Evolutionary conservation across 2,888 invertebrate genomes (phyloP).

Genomic region (Calliphora vomitoria): DNA sequence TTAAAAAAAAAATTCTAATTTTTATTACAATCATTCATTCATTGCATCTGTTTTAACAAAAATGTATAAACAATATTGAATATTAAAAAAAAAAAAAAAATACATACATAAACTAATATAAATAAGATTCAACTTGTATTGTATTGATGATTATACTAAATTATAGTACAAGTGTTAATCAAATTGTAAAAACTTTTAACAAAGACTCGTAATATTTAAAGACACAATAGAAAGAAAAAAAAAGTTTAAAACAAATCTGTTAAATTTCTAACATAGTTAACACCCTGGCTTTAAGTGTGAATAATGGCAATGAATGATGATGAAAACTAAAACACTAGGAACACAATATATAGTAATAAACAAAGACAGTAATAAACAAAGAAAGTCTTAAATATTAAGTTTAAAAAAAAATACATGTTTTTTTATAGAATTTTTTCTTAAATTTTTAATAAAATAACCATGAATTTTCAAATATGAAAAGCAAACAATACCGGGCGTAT

Average conservation of each 20-base stretch:
- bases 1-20: neutral
- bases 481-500: neutral
- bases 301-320: neutral
- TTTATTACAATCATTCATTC: neutral
- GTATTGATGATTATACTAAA: slow-evolving; percentile 35
- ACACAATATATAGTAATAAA: too few relatives aligned
- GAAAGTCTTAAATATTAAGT: too few relatives aligned
- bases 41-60: neutral
- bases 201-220: slow-evolving; percentile 1
- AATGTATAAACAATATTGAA: neutral
- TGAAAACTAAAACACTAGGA: neutral
- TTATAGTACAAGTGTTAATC: slow-evolving; percentile 47
- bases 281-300: slow-evolving; percentile 3
- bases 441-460: too few relatives aligned
- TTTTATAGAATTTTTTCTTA: too few relatives aligned
- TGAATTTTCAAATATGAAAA: neutral
- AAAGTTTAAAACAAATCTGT: neutral
- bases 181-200: slow-evolving; percentile 47
- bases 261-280: slow-evolving; percentile 45
- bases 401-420: too few relatives aligned
- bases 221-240: neutral
- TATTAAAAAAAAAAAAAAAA: neutral
- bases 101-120: too few relatives aligned
- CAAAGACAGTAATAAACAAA: too few relatives aligned
- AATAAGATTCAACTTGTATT: too few relatives aligned